Evolutionary conservation across 2,113 vertebrate species (phyloP).

Genomic region (Pomatorhinus ruficollis): DNA sequence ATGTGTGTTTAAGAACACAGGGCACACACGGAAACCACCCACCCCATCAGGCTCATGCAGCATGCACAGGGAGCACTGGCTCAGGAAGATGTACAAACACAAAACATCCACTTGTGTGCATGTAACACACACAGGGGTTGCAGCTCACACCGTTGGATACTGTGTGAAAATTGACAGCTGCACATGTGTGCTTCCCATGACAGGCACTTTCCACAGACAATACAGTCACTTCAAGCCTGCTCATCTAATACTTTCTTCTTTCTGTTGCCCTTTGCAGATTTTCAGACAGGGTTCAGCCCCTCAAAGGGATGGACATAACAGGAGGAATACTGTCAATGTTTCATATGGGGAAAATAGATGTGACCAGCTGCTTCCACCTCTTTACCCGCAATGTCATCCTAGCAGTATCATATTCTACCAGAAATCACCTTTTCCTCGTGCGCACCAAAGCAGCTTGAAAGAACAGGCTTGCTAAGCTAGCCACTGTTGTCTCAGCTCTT

Average conservation of each 20-base stretch:
- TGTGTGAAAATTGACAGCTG: neutral
- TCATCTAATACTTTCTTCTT: neutral
- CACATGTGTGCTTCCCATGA: rapidly evolving
- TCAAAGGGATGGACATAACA: neutral
- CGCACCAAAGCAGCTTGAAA: neutral
- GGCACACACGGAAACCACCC: rapidly evolving
- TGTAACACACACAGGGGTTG: rapidly evolving
- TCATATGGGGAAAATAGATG: neutral
- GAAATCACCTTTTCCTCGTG: neutral
- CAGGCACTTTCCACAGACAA: neutral
- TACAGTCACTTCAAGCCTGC: neutral
- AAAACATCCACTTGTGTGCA: neutral
- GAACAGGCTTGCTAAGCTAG: neutral
- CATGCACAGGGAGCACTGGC: neutral
- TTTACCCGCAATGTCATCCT: neutral
- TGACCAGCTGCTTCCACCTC: neutral
- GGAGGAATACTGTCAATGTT: neutral
- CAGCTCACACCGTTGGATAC: neutral
- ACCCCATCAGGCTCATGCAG: neutral
- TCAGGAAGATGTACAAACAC: neutral
- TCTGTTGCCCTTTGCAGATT: neutral
- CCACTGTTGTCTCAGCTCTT: neutral
- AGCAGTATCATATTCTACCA: neutral
- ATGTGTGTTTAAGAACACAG: rapidly evolving
- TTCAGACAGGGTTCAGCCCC: neutral